Evolutionary conservation across 2,797 vertebrate genomes (phyloP).

Genomic region (Crenichthys baileyi): DNA sequence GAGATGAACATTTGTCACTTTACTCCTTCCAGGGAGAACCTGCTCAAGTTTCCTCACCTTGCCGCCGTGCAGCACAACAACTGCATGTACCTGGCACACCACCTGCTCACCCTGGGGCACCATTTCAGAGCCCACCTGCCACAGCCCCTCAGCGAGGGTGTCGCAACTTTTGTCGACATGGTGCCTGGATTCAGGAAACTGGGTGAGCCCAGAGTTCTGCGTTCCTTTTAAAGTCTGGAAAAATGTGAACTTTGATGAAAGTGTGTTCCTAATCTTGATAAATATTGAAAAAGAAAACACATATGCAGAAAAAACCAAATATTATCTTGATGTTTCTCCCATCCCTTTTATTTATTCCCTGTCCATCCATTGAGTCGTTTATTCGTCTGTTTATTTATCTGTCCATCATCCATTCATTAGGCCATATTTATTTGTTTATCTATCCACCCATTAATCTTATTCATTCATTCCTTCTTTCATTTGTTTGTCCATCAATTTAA

Average conservation of each 20-base stretch:
- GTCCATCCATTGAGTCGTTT: background rate
- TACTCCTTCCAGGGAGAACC: constrained; percentile 85
- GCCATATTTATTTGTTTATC: background rate
- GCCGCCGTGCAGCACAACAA: constrained; percentile 98
- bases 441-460: too few relatives aligned
- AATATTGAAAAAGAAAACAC: background rate
- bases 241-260: too few relatives aligned
- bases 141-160: constrained; percentile 79
- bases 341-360: background rate
- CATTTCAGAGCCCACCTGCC: constrained; percentile 88
- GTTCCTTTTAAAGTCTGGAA: background rate
- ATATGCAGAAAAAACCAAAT: background rate
- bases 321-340: too few relatives aligned
- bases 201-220: constrained; percentile 75
- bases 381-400: too few relatives aligned
- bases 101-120: constrained; percentile 94
- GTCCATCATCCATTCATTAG: too few relatives aligned
- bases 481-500: too few relatives aligned
- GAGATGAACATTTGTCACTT: background rate
- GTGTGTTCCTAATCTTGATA: background rate
- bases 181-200: constrained; percentile 93
- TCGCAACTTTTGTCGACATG: constrained; percentile 92
- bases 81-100: constrained; percentile 97
- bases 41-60: constrained; percentile 94
- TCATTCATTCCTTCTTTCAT: background rate